These are phyloP conservation scores for Papilio aristodemus DNA, from an alignment of 1,140 invertebrate genomes.

Conservation along the genomic window DNA sequence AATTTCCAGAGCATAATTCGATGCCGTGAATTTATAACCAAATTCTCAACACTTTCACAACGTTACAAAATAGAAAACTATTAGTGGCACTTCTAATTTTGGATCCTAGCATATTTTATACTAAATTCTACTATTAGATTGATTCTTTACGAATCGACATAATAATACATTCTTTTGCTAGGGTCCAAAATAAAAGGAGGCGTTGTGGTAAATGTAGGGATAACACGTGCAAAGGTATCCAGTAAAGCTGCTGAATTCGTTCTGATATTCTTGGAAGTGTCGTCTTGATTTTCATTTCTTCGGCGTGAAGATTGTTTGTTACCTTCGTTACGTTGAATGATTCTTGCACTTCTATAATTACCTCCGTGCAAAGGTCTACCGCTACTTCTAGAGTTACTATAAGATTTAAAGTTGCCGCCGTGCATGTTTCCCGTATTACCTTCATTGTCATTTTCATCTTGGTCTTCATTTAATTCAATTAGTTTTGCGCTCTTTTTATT, in stretches of 20 bases:
- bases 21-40: constrained; percentile 32
- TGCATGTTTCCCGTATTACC: constrained; percentile 41
- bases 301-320: constrained; percentile 36
- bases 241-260: constrained; percentile 56
- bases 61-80: constrained; percentile 35
- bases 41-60: constrained; percentile 40
- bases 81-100: constrained; percentile 54
- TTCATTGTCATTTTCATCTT: constrained; percentile 47
- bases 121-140: constrained; percentile 24
- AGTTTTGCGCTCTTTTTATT: constrained; percentile 55
- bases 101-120: constrained; percentile 16
- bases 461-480: constrained; percentile 53
- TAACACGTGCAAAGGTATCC: constrained; percentile 59
- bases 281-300: constrained; percentile 37
- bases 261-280: constrained; percentile 39
- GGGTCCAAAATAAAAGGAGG: constrained; percentile 68
- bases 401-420: constrained; percentile 54
- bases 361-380: constrained; percentile 59
- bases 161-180: constrained; percentile 75
- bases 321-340: constrained; percentile 45
- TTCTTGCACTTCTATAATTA: constrained; percentile 65
- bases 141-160: constrained; percentile 60
- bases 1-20: constrained; percentile 41
- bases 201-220: constrained; percentile 59
- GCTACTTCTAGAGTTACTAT: constrained; percentile 41